A percentile compares a stretch with the other conserved stretches of the same genome.
Conservation (phyloP, 2,113 vertebrate species). For the Athene cunicularia region DNA sequence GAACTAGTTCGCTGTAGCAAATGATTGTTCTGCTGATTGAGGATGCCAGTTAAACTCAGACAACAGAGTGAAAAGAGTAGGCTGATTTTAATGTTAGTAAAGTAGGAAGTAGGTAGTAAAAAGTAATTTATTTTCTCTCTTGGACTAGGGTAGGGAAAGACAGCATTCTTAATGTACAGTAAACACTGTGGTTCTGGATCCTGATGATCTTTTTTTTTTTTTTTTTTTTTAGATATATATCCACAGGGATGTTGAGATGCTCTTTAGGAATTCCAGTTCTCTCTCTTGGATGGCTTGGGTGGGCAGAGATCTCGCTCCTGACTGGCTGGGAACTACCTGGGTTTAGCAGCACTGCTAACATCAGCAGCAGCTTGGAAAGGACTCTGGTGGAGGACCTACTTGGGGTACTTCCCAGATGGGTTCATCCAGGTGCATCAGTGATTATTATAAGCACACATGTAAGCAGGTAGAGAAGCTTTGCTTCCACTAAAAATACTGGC, state of each 20-base stretch:
- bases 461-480: neutral
- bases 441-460: neutral
- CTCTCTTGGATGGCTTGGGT: neutral
- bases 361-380: neutral
- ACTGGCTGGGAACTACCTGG: neutral
- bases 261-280: neutral
- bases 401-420: neutral
- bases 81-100: too few relatives aligned
- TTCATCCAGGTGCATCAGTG: neutral
- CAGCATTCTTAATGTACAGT: neutral
- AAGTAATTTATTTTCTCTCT: neutral
- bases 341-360: neutral
- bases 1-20: neutral
- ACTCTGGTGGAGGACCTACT: neutral
- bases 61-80: too few relatives aligned
- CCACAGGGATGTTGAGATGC: neutral
- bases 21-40: neutral
- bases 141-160: neutral
- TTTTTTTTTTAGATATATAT: neutral
- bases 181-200: neutral
- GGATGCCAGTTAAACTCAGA: too few relatives aligned
- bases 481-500: neutral
- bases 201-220: neutral
- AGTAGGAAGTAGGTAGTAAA: neutral
- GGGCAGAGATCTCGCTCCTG: neutral